phyloP scores from a whole-genome alignment of 2,888 invertebrate species.

The Athalia circularis region DNA sequence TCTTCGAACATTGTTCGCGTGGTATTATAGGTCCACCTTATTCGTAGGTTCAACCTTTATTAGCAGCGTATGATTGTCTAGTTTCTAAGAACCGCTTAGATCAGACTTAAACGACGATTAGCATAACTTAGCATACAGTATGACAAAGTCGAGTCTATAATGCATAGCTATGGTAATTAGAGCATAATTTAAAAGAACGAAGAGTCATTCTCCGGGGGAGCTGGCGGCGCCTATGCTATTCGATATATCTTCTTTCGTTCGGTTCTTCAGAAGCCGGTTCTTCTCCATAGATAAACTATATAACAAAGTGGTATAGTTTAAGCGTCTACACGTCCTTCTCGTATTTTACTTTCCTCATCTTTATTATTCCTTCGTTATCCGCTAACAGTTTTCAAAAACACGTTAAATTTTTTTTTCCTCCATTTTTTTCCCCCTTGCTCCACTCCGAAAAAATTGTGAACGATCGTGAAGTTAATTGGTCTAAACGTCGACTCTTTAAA shows the following conservation, averaged over 20 bases:
- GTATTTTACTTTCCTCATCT: too few species aligned
- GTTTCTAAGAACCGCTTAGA: neutral
- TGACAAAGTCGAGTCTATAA: conserved; percentile 9
- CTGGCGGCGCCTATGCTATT: neutral
- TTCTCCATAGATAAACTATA: too few species aligned
- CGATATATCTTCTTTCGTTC: neutral
- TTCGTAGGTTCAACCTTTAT: neutral
- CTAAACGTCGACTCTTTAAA: too few species aligned
- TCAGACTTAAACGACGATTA: conserved; percentile 12
- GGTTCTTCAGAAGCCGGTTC: too few species aligned
- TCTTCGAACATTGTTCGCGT: neutral
- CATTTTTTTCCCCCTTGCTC: too few species aligned
- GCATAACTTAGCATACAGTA: conserved; percentile 34
- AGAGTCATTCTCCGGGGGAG: conserved; percentile 20
- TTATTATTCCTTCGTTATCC: too few species aligned
- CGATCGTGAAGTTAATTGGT: too few species aligned
- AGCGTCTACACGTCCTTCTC: too few species aligned
- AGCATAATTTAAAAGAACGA: conserved; percentile 22
- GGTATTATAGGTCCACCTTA: neutral
- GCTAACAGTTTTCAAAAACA: too few species aligned
- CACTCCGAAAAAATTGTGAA: too few species aligned
- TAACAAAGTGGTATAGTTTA: too few species aligned
- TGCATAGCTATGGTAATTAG: conserved; percentile 37
- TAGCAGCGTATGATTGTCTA: neutral
- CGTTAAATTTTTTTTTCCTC: too few species aligned